Conservation (phyloP, 2,888 invertebrate genomes). For the Thelaira solivaga region DNA sequence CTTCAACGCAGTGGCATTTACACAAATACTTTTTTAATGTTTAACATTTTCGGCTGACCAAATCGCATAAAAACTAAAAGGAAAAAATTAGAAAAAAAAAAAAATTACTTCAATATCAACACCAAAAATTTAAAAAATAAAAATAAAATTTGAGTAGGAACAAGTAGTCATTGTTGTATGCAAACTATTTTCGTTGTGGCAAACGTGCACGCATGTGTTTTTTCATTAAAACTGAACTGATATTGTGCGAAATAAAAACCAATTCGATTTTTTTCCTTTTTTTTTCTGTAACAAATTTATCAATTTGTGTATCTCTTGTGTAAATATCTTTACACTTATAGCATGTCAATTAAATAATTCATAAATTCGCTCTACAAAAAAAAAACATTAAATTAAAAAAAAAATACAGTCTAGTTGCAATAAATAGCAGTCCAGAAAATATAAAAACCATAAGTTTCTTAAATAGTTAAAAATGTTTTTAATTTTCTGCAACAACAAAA, state of each 20-base stretch:
- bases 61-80: slow-evolving; percentile 13
- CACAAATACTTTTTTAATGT: slow-evolving; percentile 61
- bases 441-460: too few species aligned
- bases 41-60: slow-evolving; percentile 49
- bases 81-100: neutral
- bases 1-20: slow-evolving; percentile 62
- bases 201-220: slow-evolving; percentile 30
- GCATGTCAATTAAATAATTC: slow-evolving; percentile 63
- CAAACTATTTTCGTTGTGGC: slow-evolving; percentile 10
- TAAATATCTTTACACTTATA: slow-evolving; percentile 61
- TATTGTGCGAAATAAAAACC: slow-evolving; percentile 16
- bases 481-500: too few species aligned
- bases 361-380: slow-evolving; percentile 41
- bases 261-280: slow-evolving; percentile 48
- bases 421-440: slow-evolving; percentile 36
- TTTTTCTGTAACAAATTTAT: slow-evolving; percentile 62
- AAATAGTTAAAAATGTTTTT: too few species aligned
- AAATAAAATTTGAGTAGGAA: slow-evolving; percentile 20
- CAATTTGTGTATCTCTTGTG: slow-evolving; percentile 63
- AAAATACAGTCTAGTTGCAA: neutral
- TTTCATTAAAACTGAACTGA: neutral
- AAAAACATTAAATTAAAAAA: neutral
- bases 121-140: too few species aligned
- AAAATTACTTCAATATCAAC: slow-evolving; percentile 46
- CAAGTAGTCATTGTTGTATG: slow-evolving; percentile 7